phyloP scores from a whole-genome alignment of 2,888 invertebrate genomes.

The Ormyrus nitidulus region DNA sequence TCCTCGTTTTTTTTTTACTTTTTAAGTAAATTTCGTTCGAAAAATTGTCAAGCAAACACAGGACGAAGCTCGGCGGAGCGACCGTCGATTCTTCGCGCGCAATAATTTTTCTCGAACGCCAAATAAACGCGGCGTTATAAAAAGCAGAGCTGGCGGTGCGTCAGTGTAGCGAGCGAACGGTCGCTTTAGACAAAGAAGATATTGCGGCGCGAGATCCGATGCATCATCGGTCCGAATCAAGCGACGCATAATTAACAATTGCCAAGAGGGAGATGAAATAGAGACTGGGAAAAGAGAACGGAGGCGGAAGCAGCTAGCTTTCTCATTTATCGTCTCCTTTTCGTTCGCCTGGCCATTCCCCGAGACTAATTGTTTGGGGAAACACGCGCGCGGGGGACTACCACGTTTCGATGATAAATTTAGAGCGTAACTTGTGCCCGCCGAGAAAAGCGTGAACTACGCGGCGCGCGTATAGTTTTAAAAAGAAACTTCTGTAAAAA shows the following conservation, averaged over 20 bases:
- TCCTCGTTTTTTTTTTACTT: background rate
- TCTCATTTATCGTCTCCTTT: background rate
- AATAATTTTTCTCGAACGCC: background rate
- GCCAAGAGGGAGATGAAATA: constrained; percentile 23
- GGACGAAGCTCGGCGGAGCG: background rate
- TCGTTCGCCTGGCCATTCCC: no score
- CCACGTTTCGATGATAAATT: no score
- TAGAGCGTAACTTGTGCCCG: background rate
- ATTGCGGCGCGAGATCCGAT: constrained; percentile 16
- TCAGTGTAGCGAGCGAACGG: constrained; percentile 43
- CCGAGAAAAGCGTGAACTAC: background rate
- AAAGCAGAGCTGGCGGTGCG: constrained; percentile 45
- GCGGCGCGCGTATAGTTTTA: background rate
- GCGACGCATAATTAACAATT: constrained; percentile 37
- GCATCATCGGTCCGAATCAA: constrained; percentile 39
- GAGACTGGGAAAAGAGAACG: background rate
- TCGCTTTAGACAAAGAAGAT: constrained; percentile 34
- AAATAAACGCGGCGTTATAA: constrained; percentile 17
- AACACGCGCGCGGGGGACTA: background rate
- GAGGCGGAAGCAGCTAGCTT: background rate
- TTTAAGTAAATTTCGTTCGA: background rate
- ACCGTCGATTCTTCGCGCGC: constrained; percentile 10
- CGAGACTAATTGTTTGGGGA: no score
- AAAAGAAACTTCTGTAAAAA: background rate
- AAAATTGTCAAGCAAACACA: background rate